Evolutionary conservation across 1,140 invertebrate species (phyloP), one percentile per base, ranked within the genome.

Genomic region (Scaptomyza pallida): DNA sequence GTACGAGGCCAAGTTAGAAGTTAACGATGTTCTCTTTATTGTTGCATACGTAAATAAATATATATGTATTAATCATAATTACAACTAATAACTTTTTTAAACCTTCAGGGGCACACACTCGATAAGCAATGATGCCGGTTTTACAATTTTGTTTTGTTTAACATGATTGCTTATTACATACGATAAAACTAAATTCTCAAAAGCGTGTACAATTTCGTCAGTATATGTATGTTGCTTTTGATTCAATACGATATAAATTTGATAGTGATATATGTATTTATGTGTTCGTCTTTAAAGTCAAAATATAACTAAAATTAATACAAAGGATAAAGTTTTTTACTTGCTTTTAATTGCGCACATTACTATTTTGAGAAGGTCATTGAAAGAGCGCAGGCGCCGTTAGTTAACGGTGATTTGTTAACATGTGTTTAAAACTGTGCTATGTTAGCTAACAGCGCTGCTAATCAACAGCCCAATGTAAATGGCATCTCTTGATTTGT

Each of bases 21-120:
- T 86, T 78, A 88, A 86, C 82, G 82, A 88, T 88, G 65, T 80
- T 88, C 67, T 88, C 78, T 86, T 88, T 86, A 86, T 86, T 85
- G 70, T 78, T 81, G 82, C 83, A 75, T 74, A 78, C 55, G 69
- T 83, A 83, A 78, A 78, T 89, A 89, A 86, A 86, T 86, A 88
- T 86, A 88, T 78, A 83, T 83, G 75, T 83, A 82, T 88, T 82
- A 60, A 64, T 88, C 81, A 60, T 85, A 75, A 52, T 82, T 86
- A 86, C 55, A 88, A 78, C 82, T 86, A 82, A 88, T 75, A 88
- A 88, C 67, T 78, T 75, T 88, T 75, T 82, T 62, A 82, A 26
- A 45, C 68, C 62, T 45, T 64, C 2, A 8, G 37, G 41, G 51
- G 47, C 60, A 55, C 74, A 52, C 57, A 56, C 63, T 82, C 70